These are phyloP conservation scores for Toxotes chatareus DNA, from an alignment of 2,113 vertebrate genomes.

Conservation along the genomic window DNA sequence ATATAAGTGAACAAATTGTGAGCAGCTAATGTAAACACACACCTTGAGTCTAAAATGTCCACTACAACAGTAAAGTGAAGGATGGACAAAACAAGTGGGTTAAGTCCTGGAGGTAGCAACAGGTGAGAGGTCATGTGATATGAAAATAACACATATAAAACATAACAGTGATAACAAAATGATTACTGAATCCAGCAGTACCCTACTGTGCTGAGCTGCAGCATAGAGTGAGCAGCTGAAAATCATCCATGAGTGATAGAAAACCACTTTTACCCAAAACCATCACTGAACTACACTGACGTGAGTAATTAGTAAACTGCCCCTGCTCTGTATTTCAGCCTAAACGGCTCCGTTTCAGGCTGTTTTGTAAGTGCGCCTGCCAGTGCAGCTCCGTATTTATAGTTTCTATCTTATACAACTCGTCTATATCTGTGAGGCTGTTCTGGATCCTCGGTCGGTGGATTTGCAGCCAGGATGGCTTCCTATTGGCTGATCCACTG, in stretches of 20 bases:
- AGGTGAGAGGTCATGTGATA: too few species aligned
- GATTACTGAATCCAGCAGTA: too few species aligned
- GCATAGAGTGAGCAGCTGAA: background rate
- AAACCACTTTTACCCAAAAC: background rate
- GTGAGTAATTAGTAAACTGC: background rate
- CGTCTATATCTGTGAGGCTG: slow-evolving; percentile 9
- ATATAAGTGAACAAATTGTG: too few species aligned
- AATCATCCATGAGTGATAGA: background rate
- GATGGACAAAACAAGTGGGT: background rate
- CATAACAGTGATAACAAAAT: too few species aligned
- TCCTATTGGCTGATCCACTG: slow-evolving; percentile 51
- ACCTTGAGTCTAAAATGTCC: too few species aligned
- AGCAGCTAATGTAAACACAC: too few species aligned
- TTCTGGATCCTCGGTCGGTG: slow-evolving; percentile 3
- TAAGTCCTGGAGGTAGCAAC: background rate
- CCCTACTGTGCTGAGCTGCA: background rate
- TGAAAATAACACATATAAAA: too few species aligned
- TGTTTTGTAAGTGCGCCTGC: background rate
- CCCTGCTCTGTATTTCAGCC: background rate
- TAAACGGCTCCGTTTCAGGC: background rate
- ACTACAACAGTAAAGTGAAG: background rate
- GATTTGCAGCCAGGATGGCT: slow-evolving; percentile 19
- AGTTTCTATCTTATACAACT: slow-evolving; percentile 71
- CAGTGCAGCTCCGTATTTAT: slow-evolving; percentile 47
- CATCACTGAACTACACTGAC: background rate